Evolutionary conservation across 2,888 invertebrate genomes (phyloP), one percentile per base, ranked within the genome.

Genomic region (Andrena praecox): DNA sequence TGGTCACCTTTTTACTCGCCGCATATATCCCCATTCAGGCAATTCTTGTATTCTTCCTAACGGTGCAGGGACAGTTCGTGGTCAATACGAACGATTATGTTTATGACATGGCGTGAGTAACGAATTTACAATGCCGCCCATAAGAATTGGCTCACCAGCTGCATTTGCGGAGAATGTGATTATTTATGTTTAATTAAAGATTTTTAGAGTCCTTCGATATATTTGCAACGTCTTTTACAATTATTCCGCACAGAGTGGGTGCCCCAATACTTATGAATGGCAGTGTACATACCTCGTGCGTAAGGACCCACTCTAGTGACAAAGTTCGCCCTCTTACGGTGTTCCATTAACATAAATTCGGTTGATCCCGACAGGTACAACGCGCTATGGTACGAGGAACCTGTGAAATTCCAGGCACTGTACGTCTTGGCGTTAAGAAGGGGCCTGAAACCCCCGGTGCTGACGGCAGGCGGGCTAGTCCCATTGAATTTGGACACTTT

Each of bases 401-500:
- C 20, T 7, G n/a, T 2, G 8, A 63, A 3, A 10, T 70, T 54
- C 4, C 70, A 70, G n/a, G 1, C n/a, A 3, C 27, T 76, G 16
- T 52, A 24, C 7, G 0, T 62, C 2, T 8, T 63, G 0, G 70
- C 35, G 12, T n/a, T 74, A 7, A 59, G 74, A 29, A 48, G 20
- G 8, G 12, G n/a, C 7, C 4, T 74, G 20, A 24, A 5, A 2
- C n/a, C 67, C 7, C 67, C 59, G 6, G 24, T 7, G 27, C 10
- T 76, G 27, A 62, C 75, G 6, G 75, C 62, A 10, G 75, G 75
- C n/a, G 62, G 75, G 10, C 10, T 70, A 1, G n/a, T 76, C 29
- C n/a, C n/a, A 2, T 12, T 64, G 42, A 73, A 64, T 16, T 27
- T 73, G 29, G 5, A 10, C 20, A 76, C 20, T 3, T 76, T 76